These are phyloP conservation scores for Mus caroli DNA, from an alignment of 2,797 vertebrate genomes.

Conservation along the genomic window DNA sequence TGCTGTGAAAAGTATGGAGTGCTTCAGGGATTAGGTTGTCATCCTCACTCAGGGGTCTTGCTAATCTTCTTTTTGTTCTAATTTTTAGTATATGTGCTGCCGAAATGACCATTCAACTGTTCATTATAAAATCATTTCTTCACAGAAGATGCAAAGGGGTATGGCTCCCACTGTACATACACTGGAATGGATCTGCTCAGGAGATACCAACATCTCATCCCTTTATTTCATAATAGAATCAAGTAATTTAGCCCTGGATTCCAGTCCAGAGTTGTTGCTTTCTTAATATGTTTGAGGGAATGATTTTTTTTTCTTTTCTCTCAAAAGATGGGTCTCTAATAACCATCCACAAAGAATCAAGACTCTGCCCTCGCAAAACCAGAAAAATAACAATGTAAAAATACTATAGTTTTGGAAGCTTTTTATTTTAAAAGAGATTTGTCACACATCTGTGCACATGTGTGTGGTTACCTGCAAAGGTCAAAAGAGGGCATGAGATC, in stretches of 20 bases:
- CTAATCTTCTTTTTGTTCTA: neutral
- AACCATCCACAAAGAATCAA: constrained; percentile 16
- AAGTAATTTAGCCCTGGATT: constrained; percentile 11
- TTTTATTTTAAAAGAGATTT: neutral
- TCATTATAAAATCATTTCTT: constrained; percentile 60
- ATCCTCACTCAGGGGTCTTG: neutral
- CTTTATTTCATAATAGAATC: constrained; percentile 15
- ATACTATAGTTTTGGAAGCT: constrained; percentile 25
- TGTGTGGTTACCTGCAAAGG: neutral
- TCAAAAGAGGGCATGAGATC: neutral
- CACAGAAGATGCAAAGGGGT: neutral
- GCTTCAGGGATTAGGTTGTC: neutral
- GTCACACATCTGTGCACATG: neutral
- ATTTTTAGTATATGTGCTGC: neutral
- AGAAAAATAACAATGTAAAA: constrained; percentile 55
- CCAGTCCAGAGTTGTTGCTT: neutral
- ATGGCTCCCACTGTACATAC: neutral
- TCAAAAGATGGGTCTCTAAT: neutral
- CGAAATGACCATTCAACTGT: neutral
- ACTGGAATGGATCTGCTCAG: neutral
- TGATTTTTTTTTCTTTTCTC: constrained; percentile 1
- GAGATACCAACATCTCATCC: neutral
- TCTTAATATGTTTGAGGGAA: neutral
- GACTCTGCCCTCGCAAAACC: neutral
- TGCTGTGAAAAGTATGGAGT: neutral